Base-by-base conservation (phyloP, 2,113 vertebrate genomes). In the Rutilus rutilus region DNA sequence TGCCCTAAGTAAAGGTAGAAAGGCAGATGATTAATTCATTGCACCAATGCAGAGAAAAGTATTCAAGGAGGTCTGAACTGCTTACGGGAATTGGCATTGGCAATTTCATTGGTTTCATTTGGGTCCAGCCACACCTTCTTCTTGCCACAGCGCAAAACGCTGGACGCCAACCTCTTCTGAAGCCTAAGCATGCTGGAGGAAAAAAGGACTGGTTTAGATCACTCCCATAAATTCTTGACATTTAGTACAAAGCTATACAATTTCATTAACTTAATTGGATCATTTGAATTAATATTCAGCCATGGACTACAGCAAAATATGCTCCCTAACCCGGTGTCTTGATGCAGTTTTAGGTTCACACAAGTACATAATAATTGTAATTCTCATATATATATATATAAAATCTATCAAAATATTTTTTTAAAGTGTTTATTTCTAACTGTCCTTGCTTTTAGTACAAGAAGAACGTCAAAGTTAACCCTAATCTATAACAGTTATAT, bases 101-200 rank as follows among this genome's bases (percentile, higher is more conserved):
- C 97, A 75, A 99, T 99, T 93, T 99, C 98, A 6, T 99, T 98
- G 84, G 98, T 99, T 89, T 99, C 97, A 14, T 99, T 99, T 75
- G 98, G 97, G 79, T 99, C 98, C 92, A 99, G 88, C 97, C 98
- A 99, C 82, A 99, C 97, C 88, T 99, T 99, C 93, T 99, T 99
- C 89, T 98, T 99, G 60, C 98, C 97, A 77, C 98, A 99, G 94
- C 97, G 96, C 88, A 99, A 92, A 7, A 99, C 97, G 91, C 97
- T 99, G 92, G 97, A 97, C 79, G 98, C 97, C 89, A 99, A 91
- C 93, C 97, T 95, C 96, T 98, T 98, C 93, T 98, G 98, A 83
- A 99, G 97, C 96, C 97, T 96, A 91, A 99, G 96, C 97, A 98
- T 98, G 93, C 97, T 97, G 86, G 1, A 30, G 25, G 9, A 8